Conservation (phyloP, 2,888 invertebrate genomes). For the Cyclophora albipunctata region DNA sequence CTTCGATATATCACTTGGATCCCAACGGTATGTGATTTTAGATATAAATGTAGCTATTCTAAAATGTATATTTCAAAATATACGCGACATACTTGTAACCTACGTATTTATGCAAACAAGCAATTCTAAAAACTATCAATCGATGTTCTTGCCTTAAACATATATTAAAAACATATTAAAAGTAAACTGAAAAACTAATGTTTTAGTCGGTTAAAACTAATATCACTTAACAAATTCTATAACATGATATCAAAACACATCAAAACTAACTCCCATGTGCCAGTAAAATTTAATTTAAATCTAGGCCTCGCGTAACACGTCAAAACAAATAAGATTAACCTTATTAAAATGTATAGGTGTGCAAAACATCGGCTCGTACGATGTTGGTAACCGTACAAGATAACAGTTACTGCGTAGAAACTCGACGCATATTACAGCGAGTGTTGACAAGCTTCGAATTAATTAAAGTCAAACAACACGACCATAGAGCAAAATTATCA, state of each 20-base stretch:
- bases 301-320: not conserved
- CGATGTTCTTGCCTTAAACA: too few relatives aligned
- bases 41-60: conserved; percentile 6
- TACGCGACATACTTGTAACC: too few relatives aligned
- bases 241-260: too few relatives aligned
- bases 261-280: too few relatives aligned
- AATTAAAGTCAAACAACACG: conserved; percentile 72
- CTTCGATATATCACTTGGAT: conserved; percentile 33
- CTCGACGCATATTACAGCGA: conserved; percentile 56
- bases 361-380: conserved; percentile 4
- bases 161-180: too few relatives aligned
- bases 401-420: conserved; percentile 58
- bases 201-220: too few relatives aligned
- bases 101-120: too few relatives aligned
- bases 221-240: too few relatives aligned
- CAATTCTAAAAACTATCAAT: too few relatives aligned
- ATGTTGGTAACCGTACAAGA: conserved; percentile 49
- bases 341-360: conserved; percentile 15
- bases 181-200: too few relatives aligned
- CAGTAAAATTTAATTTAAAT: too few relatives aligned
- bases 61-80: too few relatives aligned
- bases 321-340: not conserved
- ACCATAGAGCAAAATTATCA: conserved; percentile 65
- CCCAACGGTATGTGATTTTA: conserved; percentile 22
- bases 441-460: conserved; percentile 70